Percentiles rank a stretch among this genome's conserved stretches.
These are phyloP conservation scores for Acanthopagrus latus DNA, from an alignment of 2,797 vertebrate genomes.

Conservation along the genomic window DNA sequence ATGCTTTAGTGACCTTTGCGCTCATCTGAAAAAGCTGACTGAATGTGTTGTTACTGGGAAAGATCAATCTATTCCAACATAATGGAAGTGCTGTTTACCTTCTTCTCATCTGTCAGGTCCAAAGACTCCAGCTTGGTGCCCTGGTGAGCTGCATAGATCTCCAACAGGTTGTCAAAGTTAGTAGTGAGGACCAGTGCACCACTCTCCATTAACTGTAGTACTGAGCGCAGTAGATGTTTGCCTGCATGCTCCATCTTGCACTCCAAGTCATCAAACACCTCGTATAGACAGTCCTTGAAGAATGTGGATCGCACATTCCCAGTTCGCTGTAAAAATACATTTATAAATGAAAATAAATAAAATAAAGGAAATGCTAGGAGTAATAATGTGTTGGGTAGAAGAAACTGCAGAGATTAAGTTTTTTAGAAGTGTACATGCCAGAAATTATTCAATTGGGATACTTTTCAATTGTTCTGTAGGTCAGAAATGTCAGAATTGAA, in stretches of 20 bases:
- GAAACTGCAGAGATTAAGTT: background rate
- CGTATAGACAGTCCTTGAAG: conserved; percentile 98
- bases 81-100: conserved; percentile 81
- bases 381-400: background rate
- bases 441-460: too few relatives aligned
- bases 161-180: conserved; percentile 96
- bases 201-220: conserved; percentile 95
- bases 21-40: conserved; percentile 41
- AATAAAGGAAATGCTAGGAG: background rate
- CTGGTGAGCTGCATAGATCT: conserved; percentile 95
- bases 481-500: background rate
- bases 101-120: conserved; percentile 97
- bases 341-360: background rate
- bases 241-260: conserved; percentile 97
- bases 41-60: conserved; percentile 7
- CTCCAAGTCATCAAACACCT: conserved; percentile 96
- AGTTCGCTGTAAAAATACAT: conserved; percentile 86
- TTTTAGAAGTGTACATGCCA: background rate
- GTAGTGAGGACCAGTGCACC: conserved; percentile 95
- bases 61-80: conserved; percentile 41
- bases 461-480: background rate
- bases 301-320: conserved; percentile 96
- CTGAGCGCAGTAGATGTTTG: conserved; percentile 93
- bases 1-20: conserved; percentile 58
- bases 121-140: conserved; percentile 95